phyloP scores from a whole-genome alignment of 64 coral and sea anemone genomes.

The Catalaphyllia jardinei region DNA sequence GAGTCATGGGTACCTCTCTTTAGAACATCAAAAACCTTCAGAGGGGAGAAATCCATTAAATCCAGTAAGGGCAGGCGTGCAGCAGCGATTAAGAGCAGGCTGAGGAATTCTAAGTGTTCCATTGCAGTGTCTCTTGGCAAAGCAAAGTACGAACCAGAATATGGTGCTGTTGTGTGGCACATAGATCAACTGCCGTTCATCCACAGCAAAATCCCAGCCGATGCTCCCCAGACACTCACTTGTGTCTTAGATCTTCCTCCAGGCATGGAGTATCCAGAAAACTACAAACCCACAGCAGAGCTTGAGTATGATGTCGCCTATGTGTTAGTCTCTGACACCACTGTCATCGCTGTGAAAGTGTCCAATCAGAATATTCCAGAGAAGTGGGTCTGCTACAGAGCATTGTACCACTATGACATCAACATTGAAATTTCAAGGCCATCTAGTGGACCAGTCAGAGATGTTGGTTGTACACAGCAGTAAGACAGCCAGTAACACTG shows the following conservation, averaged over 20 bases:
- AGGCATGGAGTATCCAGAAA: constrained; percentile 82
- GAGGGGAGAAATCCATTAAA: constrained; percentile 91
- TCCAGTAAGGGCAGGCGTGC: constrained; percentile 83
- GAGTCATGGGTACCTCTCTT: constrained; percentile 94
- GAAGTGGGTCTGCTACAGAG: constrained; percentile 90
- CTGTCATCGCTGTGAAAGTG: constrained; percentile 92
- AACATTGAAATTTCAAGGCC: constrained; percentile 78
- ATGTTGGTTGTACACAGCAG: constrained; percentile 92
- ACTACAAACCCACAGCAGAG: constrained; percentile 79
- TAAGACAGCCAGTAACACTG: neutral
- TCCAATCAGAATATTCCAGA: constrained; percentile 93
- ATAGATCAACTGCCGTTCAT: constrained; percentile 93
- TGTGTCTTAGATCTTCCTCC: constrained; percentile 72
- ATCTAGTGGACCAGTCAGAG: constrained; percentile 75
- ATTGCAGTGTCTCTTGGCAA: constrained; percentile 83
- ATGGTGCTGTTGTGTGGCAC: constrained; percentile 83
- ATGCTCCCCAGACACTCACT: constrained; percentile 83
- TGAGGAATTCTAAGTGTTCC: constrained; percentile 86
- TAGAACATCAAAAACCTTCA: constrained; percentile 73
- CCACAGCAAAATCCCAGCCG: constrained; percentile 89
- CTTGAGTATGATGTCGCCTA: constrained; percentile 92
- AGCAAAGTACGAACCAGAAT: constrained; percentile 96
- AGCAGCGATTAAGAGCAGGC: constrained; percentile 80
- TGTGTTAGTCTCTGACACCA: constrained; percentile 91
- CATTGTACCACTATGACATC: constrained; percentile 84